A percentile compares a stretch with the other conserved stretches of the same genome.
phyloP scores from a whole-genome alignment of 2,888 invertebrate genomes.

The Ariolimax columbianus region DNA sequence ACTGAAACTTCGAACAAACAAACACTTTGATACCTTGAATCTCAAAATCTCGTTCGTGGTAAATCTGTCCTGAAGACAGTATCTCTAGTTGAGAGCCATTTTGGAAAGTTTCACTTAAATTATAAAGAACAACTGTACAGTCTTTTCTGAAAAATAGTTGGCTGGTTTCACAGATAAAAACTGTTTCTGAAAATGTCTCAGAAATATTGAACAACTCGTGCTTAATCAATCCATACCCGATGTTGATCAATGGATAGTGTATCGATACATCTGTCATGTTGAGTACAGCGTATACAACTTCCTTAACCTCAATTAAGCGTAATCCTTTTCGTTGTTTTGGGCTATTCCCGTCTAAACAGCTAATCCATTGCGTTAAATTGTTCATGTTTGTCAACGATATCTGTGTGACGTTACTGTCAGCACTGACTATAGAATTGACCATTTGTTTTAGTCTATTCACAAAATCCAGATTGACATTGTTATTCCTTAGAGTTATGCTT shows the following conservation, averaged over 20 bases:
- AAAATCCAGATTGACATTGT: neutral
- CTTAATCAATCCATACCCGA: neutral
- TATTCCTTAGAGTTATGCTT: too few relatives aligned
- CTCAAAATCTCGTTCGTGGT: neutral
- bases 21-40: neutral
- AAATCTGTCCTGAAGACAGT: neutral
- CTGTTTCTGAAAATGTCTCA: neutral
- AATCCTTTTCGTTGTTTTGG: neutral
- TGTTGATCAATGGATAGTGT: neutral
- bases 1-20: neutral
- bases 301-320: neutral
- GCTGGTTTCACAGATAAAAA: neutral
- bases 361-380: neutral
- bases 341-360: neutral
- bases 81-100: conserved; percentile 10
- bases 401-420: neutral
- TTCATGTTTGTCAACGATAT: conserved; percentile 6
- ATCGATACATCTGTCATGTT: neutral
- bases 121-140: conserved; percentile 13
- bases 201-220: too few relatives aligned
- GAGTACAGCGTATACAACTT: neutral
- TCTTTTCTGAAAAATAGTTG: neutral
- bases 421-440: neutral
- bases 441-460: neutral
- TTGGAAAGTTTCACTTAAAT: conserved; percentile 15